A percentile compares a stretch with the other conserved stretches of the same genome.
phyloP scores from a whole-genome alignment of 2,113 vertebrate species.

The Uria lomvia region DNA sequence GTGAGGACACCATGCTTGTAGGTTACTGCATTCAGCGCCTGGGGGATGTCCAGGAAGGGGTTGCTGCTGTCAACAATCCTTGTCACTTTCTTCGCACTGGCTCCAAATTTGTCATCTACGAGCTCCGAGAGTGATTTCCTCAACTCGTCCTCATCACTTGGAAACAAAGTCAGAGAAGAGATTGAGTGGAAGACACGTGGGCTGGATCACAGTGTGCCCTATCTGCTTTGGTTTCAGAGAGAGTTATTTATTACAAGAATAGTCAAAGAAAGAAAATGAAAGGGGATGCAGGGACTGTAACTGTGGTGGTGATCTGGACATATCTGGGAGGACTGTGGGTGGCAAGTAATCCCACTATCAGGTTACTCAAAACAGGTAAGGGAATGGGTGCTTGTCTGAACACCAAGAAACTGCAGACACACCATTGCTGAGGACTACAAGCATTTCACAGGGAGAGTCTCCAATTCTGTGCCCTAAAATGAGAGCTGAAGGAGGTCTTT shows the following conservation, averaged over 20 bases:
- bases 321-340: not conserved
- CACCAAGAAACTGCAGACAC: not conserved
- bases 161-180: conserved; percentile 43
- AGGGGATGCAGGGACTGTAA: not conserved
- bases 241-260: not conserved
- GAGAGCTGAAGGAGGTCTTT: not conserved
- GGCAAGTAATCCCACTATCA: not conserved
- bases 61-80: conserved; percentile 93
- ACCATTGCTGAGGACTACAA: not conserved
- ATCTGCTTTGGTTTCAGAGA: not conserved
- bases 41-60: conserved; percentile 93
- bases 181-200: not conserved
- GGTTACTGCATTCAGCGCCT: conserved; percentile 87
- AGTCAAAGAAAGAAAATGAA: not conserved
- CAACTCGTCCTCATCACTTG: conserved; percentile 94
- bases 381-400: not conserved
- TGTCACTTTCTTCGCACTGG: conserved; percentile 86
- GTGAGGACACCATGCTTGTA: conserved; percentile 95
- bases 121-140: conserved; percentile 96
- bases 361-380: not conserved
- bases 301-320: not conserved
- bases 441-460: not conserved
- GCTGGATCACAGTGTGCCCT: not conserved
- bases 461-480: not conserved
- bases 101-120: conserved; percentile 93